Evolutionary conservation across 2,113 vertebrate genomes (phyloP).

Genomic region (Psittacara wagleri): DNA sequence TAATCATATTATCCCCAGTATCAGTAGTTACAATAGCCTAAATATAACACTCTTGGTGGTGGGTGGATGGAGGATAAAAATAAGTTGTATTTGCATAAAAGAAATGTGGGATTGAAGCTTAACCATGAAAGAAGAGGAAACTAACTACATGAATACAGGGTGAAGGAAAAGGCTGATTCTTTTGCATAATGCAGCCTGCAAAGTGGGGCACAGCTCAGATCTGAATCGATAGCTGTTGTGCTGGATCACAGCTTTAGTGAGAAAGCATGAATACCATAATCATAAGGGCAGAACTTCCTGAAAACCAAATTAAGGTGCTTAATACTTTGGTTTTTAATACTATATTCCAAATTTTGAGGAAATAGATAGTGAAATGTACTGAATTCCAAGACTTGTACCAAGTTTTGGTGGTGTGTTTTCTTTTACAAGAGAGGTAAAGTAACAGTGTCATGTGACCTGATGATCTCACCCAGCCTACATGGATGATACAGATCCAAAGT

Average conservation of each 20-base stretch:
- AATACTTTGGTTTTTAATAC: not conserved
- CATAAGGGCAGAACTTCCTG: not conserved
- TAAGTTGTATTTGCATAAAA: not conserved
- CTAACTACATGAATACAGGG: fast-evolving
- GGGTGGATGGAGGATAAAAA: not conserved
- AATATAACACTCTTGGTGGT: not conserved
- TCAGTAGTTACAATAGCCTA: not conserved
- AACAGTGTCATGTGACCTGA: not conserved
- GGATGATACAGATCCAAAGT: not conserved
- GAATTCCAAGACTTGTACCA: not conserved
- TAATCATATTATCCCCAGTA: not conserved
- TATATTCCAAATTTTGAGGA: not conserved
- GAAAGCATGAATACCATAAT: not conserved
- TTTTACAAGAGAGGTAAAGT: not conserved
- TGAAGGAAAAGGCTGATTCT: not conserved
- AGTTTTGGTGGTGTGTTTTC: not conserved
- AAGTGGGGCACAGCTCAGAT: not conserved
- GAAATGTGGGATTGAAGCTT: not conserved
- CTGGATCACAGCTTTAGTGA: not conserved
- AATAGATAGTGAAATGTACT: not conserved
- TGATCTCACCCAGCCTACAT: not conserved
- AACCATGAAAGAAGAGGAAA: not conserved
- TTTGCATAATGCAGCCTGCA: not conserved
- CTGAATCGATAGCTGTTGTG: not conserved
- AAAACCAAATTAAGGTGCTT: not conserved